phyloP scores from a whole-genome alignment of 2,888 invertebrate species.

The Peribatodes rhomboidaria region DNA sequence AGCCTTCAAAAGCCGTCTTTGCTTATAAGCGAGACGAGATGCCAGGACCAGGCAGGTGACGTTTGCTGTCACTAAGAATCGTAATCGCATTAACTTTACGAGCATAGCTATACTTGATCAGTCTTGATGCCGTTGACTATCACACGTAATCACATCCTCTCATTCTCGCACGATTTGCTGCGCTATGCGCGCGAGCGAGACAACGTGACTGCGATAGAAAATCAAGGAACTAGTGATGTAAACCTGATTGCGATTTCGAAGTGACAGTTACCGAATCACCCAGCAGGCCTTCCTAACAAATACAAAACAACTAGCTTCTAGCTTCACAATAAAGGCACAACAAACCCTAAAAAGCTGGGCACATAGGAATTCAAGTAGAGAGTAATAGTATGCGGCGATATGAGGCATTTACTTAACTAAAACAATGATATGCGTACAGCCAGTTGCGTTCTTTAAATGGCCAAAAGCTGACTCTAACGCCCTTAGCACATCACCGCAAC shows the following conservation, averaged over 20 bases:
- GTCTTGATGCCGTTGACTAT: background rate
- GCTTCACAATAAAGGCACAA: constrained; percentile 51
- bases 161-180: background rate
- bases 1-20: constrained; percentile 63
- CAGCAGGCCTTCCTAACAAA: constrained; percentile 51
- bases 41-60: constrained; percentile 48
- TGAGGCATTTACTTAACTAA: background rate
- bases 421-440: background rate
- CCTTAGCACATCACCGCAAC: constrained; percentile 3
- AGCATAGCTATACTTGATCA: too few relatives aligned
- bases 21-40: constrained; percentile 53
- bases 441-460: background rate
- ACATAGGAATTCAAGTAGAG: constrained; percentile 31
- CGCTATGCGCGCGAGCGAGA: background rate
- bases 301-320: constrained; percentile 50
- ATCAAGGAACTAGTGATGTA: background rate
- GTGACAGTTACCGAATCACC: constrained; percentile 32
- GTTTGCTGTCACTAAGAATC: constrained; percentile 2
- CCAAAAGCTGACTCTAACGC: background rate
- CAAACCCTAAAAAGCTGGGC: constrained; percentile 46
- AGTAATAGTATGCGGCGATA: constrained; percentile 18
- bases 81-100: background rate
- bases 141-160: background rate
- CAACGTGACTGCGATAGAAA: background rate
- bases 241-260: background rate